Base-by-base conservation (phyloP, 2,888 invertebrate genomes). In the Apotomis capreana region DNA sequence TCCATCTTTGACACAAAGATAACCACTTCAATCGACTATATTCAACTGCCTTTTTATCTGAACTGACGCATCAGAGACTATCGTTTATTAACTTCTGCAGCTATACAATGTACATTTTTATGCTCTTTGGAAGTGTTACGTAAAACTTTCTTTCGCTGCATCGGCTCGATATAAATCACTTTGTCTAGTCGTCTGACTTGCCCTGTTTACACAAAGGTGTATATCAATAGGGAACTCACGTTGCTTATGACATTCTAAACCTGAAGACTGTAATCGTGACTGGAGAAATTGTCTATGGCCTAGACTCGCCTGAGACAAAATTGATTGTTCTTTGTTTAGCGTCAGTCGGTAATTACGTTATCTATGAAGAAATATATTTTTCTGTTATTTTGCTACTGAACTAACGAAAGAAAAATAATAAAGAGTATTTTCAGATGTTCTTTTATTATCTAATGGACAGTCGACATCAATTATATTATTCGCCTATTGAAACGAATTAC, bases 141-240 rank as follows among this genome's bases (percentile, higher is more conserved):
- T 58, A n/a, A 6, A 54, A 46, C 59, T 70, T 65, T 70, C 70
- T 46, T 64, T 44, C 46, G 44, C 36, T 55, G 49, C 55, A 15
- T n/a, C 15, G 12, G 40, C n/a, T 10, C 57, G n/a, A 59, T 64
- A 63, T 70, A 60, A 70, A 65, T 65, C 65, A 55, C 54, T 60
- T 46, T 54, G 65, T 70, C 59, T 64, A 12, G 26, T 6, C 10
- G n/a, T 37, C 51, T 12, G 51, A 55, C 51, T 44, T 44, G 37
- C 5, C 13, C 4, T 36, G 12, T 9, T n/a, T 0, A 51, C 49
- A 49, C 15, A 61, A 62, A 6, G n/a, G 62, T n/a, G n/a, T 62
- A 62, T 62, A n/a, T n/a, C 4, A 8, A 62, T 6, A 51, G 4
- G 3, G n/a, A 62, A 9, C 4, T 26, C 49, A 49, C 26, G 37